These are phyloP conservation scores for Dendronephthya gigantea DNA, from an alignment of 64 coral and sea anemone species.

Conservation along the genomic window DNA sequence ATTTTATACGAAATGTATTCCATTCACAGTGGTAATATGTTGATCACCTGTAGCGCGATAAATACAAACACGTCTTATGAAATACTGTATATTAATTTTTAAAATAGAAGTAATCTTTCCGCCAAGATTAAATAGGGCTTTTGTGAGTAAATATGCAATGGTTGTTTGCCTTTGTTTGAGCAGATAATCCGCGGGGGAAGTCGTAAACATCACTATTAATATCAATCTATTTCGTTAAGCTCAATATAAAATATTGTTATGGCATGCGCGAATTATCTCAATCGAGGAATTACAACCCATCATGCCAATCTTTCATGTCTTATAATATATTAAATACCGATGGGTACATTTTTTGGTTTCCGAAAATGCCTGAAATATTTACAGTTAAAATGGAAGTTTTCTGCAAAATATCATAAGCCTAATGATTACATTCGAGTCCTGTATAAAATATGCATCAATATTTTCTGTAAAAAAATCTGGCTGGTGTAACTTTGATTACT, in stretches of 20 bases:
- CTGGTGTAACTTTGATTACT: too few relatives aligned
- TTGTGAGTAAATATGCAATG: too few relatives aligned
- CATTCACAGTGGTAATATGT: neutral
- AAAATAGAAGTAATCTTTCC: too few relatives aligned
- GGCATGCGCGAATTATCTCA: neutral
- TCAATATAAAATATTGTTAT: neutral
- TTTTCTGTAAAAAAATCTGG: too few relatives aligned
- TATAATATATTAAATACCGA: neutral
- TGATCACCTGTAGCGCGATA: neutral
- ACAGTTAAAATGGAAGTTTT: too few relatives aligned
- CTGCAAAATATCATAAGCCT: too few relatives aligned
- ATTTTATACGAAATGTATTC: neutral
- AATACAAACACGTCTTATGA: neutral
- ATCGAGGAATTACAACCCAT: neutral
- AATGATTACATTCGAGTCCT: too few relatives aligned
- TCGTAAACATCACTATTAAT: neutral
- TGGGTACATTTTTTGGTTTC: neutral
- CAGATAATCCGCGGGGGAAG: neutral
- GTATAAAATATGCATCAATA: too few relatives aligned
- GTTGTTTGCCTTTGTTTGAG: too few relatives aligned
- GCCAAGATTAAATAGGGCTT: too few relatives aligned
- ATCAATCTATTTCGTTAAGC: neutral
- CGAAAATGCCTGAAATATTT: neutral
- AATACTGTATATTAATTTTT: too few relatives aligned
- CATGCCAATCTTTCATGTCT: neutral